Evolutionary conservation across 2,797 vertebrate genomes (phyloP), one percentile per base, ranked within the genome.

Genomic region (Danio tinwini): DNA sequence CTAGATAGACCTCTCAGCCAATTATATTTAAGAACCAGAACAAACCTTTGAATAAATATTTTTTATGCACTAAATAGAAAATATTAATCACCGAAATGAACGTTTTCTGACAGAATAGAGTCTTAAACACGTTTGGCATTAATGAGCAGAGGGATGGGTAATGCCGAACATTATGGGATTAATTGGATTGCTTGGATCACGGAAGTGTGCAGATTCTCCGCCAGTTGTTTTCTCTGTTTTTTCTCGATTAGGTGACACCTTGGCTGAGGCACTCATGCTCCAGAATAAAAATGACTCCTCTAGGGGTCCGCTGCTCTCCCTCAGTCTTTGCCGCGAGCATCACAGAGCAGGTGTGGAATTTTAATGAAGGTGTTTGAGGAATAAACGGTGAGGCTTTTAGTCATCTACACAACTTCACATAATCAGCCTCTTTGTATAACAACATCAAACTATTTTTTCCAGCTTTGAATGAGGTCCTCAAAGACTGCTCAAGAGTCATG

Each of bases 341-440:
- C 84, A 86, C 67, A 86, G 73, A 72, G 82, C 87, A 82, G 84
- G 84, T 87, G 84, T 84, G 70, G 89, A 90, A 90, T 91, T 81
- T 73, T 84, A 89, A 92, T 92, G 84, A 88, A 81, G 73, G 29
- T 29, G 71, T 77, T 77, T 67, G 76, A 83, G 63, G 71, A 83
- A 80, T 83, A 81, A 83, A 78, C 61, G 7, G 49, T 64, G 11
- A 78, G 55, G 83, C 69, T 80, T 81, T 82, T 81, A 70, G 71
- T 83, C 81, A 85, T 81, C 72, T 73, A 71, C 29, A 73, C 65
- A 76, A 70, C 58, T 67, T 80, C 69, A 64, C 71, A 76, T 71
- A 37, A 56, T 79, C 47, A 56, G 45, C 49, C 21, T 80, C 58
- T 78, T 70, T 84, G 80, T 82, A 69, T 70, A 78, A 80, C 82